phyloP scores from a whole-genome alignment of 2,888 invertebrate species.

The Branchipolynoe longqiensis region DNA sequence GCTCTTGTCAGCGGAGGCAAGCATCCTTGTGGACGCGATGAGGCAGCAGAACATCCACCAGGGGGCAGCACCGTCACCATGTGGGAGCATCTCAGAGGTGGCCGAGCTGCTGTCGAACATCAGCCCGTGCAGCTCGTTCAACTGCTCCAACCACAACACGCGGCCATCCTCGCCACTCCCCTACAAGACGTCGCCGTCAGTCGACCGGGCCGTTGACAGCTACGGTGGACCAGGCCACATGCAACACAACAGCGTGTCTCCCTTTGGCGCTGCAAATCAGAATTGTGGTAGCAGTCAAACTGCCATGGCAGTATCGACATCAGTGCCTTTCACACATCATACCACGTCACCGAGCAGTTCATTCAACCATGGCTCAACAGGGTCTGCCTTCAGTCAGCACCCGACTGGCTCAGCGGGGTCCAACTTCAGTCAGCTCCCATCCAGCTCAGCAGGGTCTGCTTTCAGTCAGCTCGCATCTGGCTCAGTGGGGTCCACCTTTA shows the following conservation, averaged over 20 bases:
- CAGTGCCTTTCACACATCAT: background rate
- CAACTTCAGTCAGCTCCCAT: too few relatives aligned
- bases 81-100: conserved; percentile 55
- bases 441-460: too few relatives aligned
- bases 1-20: conserved; percentile 12
- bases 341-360: conserved; percentile 43
- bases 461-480: too few relatives aligned
- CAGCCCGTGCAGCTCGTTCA: conserved; percentile 49
- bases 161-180: conserved; percentile 38
- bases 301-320: background rate
- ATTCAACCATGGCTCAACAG: background rate
- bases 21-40: conserved; percentile 25
- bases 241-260: background rate
- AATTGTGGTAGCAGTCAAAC: background rate
- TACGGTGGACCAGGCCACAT: background rate
- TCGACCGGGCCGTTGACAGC: background rate
- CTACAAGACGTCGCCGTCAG: background rate
- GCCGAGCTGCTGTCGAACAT: conserved; percentile 44
- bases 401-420: background rate
- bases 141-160: conserved; percentile 37
- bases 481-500: too few relatives aligned
- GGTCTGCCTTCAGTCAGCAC: conserved; percentile 4
- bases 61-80: background rate
- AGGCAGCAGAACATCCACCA: conserved; percentile 34
- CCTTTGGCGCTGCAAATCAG: background rate